Conservation (phyloP, 1,140 invertebrate species). For the Panulirus ornatus region DNA sequence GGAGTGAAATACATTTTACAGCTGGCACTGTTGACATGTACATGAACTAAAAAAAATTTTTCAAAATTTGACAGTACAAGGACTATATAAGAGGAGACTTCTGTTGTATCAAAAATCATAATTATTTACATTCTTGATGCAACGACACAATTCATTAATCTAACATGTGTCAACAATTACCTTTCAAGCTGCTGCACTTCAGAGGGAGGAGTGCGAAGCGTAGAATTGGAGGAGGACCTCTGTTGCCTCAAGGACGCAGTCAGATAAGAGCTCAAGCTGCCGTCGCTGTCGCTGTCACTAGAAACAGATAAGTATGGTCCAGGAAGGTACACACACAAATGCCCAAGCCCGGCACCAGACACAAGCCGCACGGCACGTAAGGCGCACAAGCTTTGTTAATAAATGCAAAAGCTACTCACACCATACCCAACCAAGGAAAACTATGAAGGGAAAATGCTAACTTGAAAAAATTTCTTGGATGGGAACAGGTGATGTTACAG, state of each 20-base stretch:
- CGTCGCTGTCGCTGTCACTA: constrained; percentile 74
- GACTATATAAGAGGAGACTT: neutral
- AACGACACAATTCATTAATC: neutral
- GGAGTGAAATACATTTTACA: too few species aligned
- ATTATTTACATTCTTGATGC: neutral
- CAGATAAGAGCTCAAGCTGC: constrained; percentile 74
- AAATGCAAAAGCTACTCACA: constrained; percentile 52
- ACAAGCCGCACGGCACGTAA: constrained; percentile 47
- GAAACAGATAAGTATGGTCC: constrained; percentile 71
- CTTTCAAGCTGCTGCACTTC: constrained; percentile 70
- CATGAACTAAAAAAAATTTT: too few species aligned
- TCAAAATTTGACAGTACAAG: too few species aligned
- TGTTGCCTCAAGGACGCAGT: constrained; percentile 66
- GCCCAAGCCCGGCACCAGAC: constrained; percentile 49
- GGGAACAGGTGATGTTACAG: constrained; percentile 38
- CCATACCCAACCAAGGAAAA: constrained; percentile 20
- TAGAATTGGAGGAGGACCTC: constrained; percentile 64
- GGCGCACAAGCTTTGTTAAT: constrained; percentile 63
- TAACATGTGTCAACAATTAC: constrained; percentile 25
- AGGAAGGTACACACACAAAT: constrained; percentile 53
- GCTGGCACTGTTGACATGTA: too few species aligned
- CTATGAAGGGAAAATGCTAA: neutral
- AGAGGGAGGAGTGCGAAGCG: constrained; percentile 61
- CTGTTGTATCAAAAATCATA: neutral
- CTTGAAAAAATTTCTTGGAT: neutral